A percentile compares a stretch with the other conserved stretches of the same genome.
These are phyloP conservation scores for Xestoiulus laeticollis DNA, from an alignment of 2,888 invertebrate genomes.

Conservation along the genomic window DNA sequence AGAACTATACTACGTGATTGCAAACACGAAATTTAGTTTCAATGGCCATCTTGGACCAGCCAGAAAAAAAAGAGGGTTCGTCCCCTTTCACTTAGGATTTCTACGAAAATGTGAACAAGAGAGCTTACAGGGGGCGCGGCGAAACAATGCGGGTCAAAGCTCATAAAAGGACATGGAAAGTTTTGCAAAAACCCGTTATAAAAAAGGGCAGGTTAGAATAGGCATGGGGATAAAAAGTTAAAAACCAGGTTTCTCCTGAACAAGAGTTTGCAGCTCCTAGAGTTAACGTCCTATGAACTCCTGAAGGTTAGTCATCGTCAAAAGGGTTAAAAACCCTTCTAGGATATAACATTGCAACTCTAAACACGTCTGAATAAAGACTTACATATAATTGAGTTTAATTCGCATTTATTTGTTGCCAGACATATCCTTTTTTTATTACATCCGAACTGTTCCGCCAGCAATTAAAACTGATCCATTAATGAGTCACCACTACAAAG, in stretches of 20 bases:
- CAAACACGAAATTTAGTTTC: not conserved
- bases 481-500: not conserved
- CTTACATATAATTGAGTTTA: not conserved
- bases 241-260: not conserved
- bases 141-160: constrained; percentile 35
- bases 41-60: constrained; percentile 13
- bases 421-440: not conserved
- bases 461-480: not conserved
- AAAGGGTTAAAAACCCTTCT: constrained; percentile 29
- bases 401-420: not conserved
- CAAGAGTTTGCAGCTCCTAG: not conserved
- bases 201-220: not conserved
- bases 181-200: not conserved
- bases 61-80: not conserved
- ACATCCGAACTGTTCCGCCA: not conserved
- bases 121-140: constrained; percentile 2
- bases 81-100: not conserved
- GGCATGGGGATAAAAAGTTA: not conserved
- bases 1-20: not conserved
- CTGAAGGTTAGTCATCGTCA: constrained; percentile 13
- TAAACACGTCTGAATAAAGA: not conserved
- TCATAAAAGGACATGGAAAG: not conserved
- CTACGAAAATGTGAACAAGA: not conserved
- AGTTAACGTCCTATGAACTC: constrained; percentile 1
- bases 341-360: not conserved